Evolutionary conservation across 2,113 vertebrate genomes (phyloP).

Genomic region (Oenanthe melanoleuca): DNA sequence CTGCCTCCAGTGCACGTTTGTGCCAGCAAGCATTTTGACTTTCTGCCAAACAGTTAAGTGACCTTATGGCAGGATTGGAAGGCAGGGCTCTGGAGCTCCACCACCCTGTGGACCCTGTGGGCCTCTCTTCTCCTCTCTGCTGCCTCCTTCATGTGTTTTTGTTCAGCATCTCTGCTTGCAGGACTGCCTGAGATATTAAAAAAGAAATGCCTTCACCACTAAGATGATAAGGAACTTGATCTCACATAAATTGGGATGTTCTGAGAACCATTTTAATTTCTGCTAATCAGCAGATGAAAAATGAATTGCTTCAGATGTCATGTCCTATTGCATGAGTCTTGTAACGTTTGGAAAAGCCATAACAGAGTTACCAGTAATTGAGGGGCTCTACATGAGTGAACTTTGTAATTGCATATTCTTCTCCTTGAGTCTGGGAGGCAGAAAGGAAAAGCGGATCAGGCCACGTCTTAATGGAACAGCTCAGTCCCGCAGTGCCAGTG

Average conservation of each 20-base stretch:
- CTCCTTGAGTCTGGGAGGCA: neutral
- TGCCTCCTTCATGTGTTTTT: neutral
- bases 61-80: conserved; percentile 26
- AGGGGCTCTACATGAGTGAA: conserved; percentile 63
- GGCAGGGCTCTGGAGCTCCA: neutral
- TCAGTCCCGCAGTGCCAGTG: neutral
- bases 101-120: neutral
- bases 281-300: conserved; percentile 59
- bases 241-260: conserved; percentile 40
- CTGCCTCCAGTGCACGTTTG: neutral
- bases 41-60: conserved; percentile 7
- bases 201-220: conserved; percentile 7
- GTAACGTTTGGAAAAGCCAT: neutral
- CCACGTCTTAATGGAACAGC: conserved; percentile 6
- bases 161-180: neutral
- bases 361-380: conserved; percentile 56
- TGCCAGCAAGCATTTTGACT: conserved; percentile 30
- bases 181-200: neutral
- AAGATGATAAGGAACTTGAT: conserved; percentile 29
- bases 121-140: neutral
- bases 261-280: conserved; percentile 59
- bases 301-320: conserved; percentile 58
- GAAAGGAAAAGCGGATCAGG: neutral
- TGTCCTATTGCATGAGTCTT: conserved; percentile 5
- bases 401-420: conserved; percentile 58